These are phyloP conservation scores for Adela reaumurella DNA, from an alignment of 2,888 invertebrate genomes.

Conservation along the genomic window DNA sequence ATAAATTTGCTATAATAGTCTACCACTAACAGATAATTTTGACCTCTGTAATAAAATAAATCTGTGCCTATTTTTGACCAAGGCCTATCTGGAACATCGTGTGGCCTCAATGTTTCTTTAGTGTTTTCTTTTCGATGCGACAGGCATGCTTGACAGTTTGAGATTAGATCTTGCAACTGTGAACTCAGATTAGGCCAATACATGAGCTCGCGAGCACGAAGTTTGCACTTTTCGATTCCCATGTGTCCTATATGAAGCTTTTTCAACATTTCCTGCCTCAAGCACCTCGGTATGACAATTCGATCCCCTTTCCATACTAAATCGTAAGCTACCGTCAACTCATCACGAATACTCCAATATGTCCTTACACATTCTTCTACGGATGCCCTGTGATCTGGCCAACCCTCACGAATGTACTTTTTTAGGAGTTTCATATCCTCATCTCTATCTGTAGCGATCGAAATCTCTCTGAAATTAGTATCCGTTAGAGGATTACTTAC, in stretches of 20 bases:
- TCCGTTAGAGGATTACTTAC: conserved; percentile 4
- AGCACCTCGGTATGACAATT: conserved; percentile 5
- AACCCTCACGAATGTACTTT: conserved; percentile 3
- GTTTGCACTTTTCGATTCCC: conserved; percentile 11
- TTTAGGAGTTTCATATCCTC: conserved; percentile 1
- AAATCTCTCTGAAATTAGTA: conserved; percentile 3
- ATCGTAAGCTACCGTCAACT: conserved; percentile 1
- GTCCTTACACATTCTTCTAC: neutral
- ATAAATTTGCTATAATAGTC: conserved; percentile 11
- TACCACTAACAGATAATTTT: conserved; percentile 5
- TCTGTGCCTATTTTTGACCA: neutral
- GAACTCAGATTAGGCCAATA: conserved; percentile 13
- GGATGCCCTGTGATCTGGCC: conserved; percentile 2
- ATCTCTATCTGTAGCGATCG: conserved; percentile 3
- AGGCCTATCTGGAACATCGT: conserved; percentile 3
- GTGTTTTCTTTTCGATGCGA: conserved; percentile 5
- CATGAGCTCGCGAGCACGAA: conserved; percentile 11
- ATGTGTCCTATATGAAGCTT: conserved; percentile 12
- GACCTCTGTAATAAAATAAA: neutral
- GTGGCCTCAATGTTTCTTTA: conserved; percentile 5
- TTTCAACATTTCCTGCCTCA: conserved; percentile 11
- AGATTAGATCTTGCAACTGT: conserved; percentile 9
- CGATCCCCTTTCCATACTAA: conserved; percentile 4
- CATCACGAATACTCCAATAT: conserved; percentile 1
- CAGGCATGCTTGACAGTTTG: conserved; percentile 11